These are phyloP conservation scores for Varanus salvator DNA, from an alignment of 2,113 vertebrate species.

Conservation along the genomic window DNA sequence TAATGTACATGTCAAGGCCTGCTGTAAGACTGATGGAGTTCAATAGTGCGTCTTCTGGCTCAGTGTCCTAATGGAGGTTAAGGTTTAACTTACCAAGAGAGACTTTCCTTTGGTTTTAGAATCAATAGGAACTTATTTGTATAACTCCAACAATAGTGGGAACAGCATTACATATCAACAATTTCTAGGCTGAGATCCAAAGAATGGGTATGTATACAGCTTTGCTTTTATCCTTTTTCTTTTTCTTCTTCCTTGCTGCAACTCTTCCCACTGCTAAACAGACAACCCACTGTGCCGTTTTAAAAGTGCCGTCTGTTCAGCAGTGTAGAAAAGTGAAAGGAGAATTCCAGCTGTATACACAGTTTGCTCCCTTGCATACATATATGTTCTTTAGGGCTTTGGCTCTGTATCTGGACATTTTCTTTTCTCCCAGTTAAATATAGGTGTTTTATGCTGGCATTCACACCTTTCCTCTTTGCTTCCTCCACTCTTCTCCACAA, in stretches of 20 bases:
- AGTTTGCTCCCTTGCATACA: conserved; percentile 10
- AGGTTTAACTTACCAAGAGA: conserved; percentile 36
- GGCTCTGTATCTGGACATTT: not conserved
- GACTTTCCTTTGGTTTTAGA: not conserved
- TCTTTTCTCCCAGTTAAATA: not conserved
- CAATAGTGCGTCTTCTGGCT: conserved; percentile 51
- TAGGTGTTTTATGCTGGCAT: not conserved
- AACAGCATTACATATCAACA: not conserved
- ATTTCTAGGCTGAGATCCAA: conserved; percentile 7
- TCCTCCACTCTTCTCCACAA: not conserved
- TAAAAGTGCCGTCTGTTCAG: conserved; percentile 20
- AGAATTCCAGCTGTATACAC: conserved; percentile 17
- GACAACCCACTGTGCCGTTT: conserved; percentile 8
- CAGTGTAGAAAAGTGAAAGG: conserved; percentile 3
- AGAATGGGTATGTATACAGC: not conserved
- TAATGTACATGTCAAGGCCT: not conserved
- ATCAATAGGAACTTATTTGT: conserved; percentile 15
- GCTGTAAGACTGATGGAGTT: conserved; percentile 51
- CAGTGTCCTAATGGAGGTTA: conserved; percentile 39
- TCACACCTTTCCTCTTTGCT: not conserved
- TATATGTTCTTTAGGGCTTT: not conserved
- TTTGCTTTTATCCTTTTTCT: not conserved
- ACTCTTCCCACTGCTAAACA: conserved; percentile 23
- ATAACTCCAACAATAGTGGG: conserved; percentile 13
- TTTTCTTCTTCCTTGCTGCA: not conserved